Base-by-base conservation (phyloP, 2,888 invertebrate genomes). In the Pandemis corylana region DNA sequence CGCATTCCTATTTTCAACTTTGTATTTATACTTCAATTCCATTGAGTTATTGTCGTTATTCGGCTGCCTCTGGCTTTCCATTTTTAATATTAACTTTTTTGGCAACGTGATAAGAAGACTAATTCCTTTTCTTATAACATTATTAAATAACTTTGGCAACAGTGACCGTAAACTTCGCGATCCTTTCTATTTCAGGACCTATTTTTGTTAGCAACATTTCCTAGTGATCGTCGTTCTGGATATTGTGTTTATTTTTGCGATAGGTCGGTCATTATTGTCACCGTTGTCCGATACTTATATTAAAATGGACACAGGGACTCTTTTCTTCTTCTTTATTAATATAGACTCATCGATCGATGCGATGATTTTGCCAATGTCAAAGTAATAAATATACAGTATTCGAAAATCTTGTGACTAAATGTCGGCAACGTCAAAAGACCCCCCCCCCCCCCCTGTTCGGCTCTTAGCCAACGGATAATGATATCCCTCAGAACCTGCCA, bases 81-180 rank as follows among this genome's bases (percentile, higher is more conserved):
- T 62, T 70, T 62, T 62, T 66, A 66, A 66, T 68, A 59, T 44
- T 42, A 65, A 65, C 46, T 68, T 68, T 68, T 68, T 59, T 20
- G 68, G 56, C 44, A 46, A 68, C 68, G 68, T 59, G 59, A 65
- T 65, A 63, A 36, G 53, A 64, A 71, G 15, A 15, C 53, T 49
- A 59, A 65, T 65, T 64, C 7, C 28, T 28, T 36, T 44, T 20
- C 20, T 42, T 12, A 13, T 65, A 64, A 36, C 46, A 65, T 71
- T 71, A 71, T 65, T 59, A 65, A 65, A 71, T 46, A 65, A 71
- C 65, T 71, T 71, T 53, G 6, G 42, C 63, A 15, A 13, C n/a
- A 10, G 42, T 20, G 6, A 56, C n/a, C 62, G 28, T 44, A 71
- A 71, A 64, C 42, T 71, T 71, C 13, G 20, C 6, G 7, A 44